Base-by-base conservation (phyloP, 1,140 invertebrate genomes). In the Drosophila bipectinata region DNA sequence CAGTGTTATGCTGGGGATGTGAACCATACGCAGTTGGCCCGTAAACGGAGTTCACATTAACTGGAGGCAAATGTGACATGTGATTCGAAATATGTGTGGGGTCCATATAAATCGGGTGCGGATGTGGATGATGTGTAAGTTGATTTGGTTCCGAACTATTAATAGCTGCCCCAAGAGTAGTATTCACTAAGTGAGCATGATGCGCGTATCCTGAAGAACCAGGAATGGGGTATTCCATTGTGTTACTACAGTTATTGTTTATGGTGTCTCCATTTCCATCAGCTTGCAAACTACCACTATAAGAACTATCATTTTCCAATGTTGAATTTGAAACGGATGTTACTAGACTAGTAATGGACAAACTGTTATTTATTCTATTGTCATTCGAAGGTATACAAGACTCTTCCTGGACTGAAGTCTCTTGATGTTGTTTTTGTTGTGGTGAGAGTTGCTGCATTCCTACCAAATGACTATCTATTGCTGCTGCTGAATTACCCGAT, bases 71-170 rank as follows among this genome's bases (percentile, higher is more conserved):
- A 28, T 90, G 82, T 10, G 87, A 59, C 66, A 90, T 72, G 30
- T 76, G 85, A 9, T 60, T 55, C 5, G 54, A 49, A 5, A 57
- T 74, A 24, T 71, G 90, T 26, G 82, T 58, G 54, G 90, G 91
- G 32, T 92, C 91, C 69, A 91, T 76, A 32, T 88, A 92, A 69
- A 91, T 90, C 41, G 81, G 45, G 64, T 81, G 79, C 5, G 77
- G 21, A 61, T 76, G 75, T 1, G 56, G 30, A 54, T 52, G 77
- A 37, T 71, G 68, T 28, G 77, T 8, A 32, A 63, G 80, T 32
- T 60, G 14, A 49, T 30, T 58, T 7, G 76, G n/a, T 3, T 71
- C 47, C 6, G 71, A 34, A 39, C 26, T 66, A 61, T 41, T 67
- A 6, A 52, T 58, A 74, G 41, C 76, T 75, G 80, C 68, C 15